These are phyloP conservation scores for Erebia epiphron DNA, from an alignment of 2,888 invertebrate genomes.

Conservation along the genomic window DNA sequence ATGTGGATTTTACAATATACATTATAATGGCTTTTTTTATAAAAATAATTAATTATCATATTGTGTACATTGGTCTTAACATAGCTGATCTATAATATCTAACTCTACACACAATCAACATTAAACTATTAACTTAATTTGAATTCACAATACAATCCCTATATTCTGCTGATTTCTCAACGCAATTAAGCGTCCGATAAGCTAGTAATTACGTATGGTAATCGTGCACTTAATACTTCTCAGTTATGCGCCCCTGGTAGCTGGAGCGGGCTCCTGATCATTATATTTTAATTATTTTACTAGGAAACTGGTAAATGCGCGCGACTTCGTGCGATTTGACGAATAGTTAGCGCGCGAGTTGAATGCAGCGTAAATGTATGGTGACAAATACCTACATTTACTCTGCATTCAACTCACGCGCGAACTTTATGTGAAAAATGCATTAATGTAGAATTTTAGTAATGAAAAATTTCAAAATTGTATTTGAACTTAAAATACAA, in stretches of 20 bases:
- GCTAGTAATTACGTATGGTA: slow-evolving; percentile 81
- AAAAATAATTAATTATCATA: no score
- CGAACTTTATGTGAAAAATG: no score
- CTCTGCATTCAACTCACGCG: no score
- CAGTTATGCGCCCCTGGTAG: slow-evolving; percentile 43
- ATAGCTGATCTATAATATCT: slow-evolving; percentile 3
- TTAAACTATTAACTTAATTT: slow-evolving; percentile 21
- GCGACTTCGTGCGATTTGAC: not conserved
- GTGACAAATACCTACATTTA: no score
- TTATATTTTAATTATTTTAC: slow-evolving; percentile 36
- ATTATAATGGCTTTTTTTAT: no score
- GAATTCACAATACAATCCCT: slow-evolving; percentile 35
- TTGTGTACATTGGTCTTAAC: not conserved
- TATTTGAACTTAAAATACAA: no score
- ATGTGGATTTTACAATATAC: no score
- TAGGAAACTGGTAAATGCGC: slow-evolving; percentile 11
- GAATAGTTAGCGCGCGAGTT: no score
- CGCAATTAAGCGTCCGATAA: slow-evolving; percentile 78
- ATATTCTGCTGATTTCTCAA: slow-evolving; percentile 39
- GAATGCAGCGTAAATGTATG: no score
- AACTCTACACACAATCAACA: slow-evolving; percentile 2
- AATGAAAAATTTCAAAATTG: no score
- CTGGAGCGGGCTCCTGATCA: slow-evolving; percentile 31
- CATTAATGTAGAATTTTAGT: no score
- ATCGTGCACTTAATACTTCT: slow-evolving; percentile 72